A percentile compares a stretch with the other conserved stretches of the same genome.
Evolutionary conservation across 1,140 invertebrate genomes (phyloP).

Genomic region (Myzus persicae): DNA sequence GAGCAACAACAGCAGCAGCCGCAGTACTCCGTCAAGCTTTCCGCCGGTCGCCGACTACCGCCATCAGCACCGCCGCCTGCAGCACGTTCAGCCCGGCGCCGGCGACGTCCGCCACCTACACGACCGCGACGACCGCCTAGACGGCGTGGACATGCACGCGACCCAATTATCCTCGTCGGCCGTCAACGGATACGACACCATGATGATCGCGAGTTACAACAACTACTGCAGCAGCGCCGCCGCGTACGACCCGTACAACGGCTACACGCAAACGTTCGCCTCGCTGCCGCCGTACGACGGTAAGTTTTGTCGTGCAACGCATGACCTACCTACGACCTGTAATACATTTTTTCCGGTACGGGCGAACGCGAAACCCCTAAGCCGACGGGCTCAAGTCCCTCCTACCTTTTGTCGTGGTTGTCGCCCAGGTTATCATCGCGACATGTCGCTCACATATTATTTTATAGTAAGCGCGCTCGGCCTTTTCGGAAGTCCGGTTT

Average conservation of each 20-base stretch:
- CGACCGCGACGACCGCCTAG: neutral
- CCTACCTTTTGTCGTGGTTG: too few species aligned
- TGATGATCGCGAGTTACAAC: slow-evolving; percentile 18
- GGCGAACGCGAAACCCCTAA: too few species aligned
- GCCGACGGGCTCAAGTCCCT: too few species aligned
- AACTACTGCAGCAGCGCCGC: neutral
- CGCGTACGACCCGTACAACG: slow-evolving; percentile 44
- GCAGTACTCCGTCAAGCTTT: slow-evolving; percentile 34
- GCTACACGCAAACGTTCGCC: slow-evolving; percentile 36
- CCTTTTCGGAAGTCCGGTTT: too few species aligned
- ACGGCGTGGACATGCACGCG: neutral
- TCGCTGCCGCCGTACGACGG: slow-evolving; percentile 43
- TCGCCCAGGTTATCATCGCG: too few species aligned
- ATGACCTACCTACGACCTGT: too few species aligned
- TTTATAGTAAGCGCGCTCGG: too few species aligned
- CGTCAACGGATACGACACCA: slow-evolving; percentile 31
- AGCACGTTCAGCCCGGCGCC: neutral
- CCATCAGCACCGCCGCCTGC: neutral
- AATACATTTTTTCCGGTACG: too few species aligned
- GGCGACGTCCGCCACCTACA: neutral
- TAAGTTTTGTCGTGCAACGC: neutral
- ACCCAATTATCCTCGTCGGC: neutral
- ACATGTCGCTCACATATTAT: too few species aligned
- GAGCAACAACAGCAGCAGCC: neutral
- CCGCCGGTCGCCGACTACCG: slow-evolving; percentile 8